Evolutionary conservation across 2,888 invertebrate genomes (phyloP), one percentile per base, ranked within the genome.

Genomic region (Perithous albicinctus): DNA sequence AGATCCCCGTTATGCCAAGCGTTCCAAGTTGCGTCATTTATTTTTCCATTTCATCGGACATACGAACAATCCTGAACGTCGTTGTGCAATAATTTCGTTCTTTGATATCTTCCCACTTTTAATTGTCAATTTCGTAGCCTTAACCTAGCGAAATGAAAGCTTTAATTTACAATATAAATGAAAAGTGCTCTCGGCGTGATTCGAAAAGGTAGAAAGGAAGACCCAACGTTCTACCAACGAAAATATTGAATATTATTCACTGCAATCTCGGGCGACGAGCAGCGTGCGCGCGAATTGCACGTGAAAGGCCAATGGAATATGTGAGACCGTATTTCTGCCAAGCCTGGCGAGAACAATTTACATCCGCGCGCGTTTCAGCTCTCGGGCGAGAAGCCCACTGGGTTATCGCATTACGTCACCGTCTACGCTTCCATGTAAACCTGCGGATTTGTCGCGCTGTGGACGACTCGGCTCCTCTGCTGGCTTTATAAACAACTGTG

Each of bases 391-490:
- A 61, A 77, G 59, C 48, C 76, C 56, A 67, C 12, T 69, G 63
- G 48, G 78, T 41, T 78, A 78, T 78, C 78, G 78, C 74, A 69
- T 70, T 74, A 78, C 74, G 41, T 82, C 74, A 82, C 69, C 75
- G 78, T 70, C 74, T 35, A 38, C 32, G 63, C 35, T 59, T 46
- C 56, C 32, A 26, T 78, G 81, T 78, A 78, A 82, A 82, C 74
- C 70, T 74, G 78, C 74, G 78, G 78, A 78, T 78, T 82, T 78
- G 78, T 82, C 78, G 64, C 56, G 48, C 69, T 64, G 69, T 46
- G 81, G 41, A 70, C 66, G 32, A 63, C 74, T 78, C 69, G 18
- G 41, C 38, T 46, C 23, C 61, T n/a, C n/a, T 43, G 38, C 41
- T 26, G 41, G 69, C 56, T 78, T 70, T 74, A 69, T 78, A 70